Percentiles rank a stretch among this genome's conserved stretches.
These are phyloP conservation scores for Acrocyrtus sp. DNA, from an alignment of 2,888 invertebrate species.

Conservation along the genomic window DNA sequence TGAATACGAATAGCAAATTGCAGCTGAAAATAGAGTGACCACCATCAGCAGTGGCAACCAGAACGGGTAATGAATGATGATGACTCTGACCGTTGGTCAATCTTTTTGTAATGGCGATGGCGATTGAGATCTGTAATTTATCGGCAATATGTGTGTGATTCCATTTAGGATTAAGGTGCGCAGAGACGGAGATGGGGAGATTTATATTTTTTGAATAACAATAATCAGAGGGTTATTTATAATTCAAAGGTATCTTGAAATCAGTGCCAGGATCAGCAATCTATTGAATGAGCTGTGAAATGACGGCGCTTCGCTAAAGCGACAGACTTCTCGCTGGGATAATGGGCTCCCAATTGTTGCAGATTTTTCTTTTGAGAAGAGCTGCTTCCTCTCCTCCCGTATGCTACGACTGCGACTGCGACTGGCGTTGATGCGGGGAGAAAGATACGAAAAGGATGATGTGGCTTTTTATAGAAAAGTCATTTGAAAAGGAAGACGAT, in stretches of 20 bases:
- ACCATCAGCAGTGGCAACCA: no score
- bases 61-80: no score
- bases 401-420: not conserved
- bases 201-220: no score
- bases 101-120: no score
- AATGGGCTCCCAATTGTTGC: constrained; percentile 10
- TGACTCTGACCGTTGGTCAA: no score
- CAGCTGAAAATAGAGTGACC: no score
- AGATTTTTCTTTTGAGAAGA: not conserved
- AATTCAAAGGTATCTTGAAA: not conserved
- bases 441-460: not conserved
- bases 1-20: no score
- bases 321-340: not conserved
- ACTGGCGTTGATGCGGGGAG: not conserved
- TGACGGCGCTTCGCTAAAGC: not conserved
- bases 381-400: not conserved
- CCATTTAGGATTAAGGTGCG: no score
- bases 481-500: not conserved
- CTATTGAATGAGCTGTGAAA: no score
- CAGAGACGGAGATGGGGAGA: not conserved
- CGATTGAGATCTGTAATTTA: no score
- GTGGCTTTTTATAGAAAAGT: not conserved
- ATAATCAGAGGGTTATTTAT: not conserved
- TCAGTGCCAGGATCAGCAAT: not conserved
- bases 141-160: no score